Percentiles rank a stretch among this genome's conserved stretches.
These are phyloP conservation scores for Pipra filicauda DNA, from an alignment of 2,113 vertebrate species.

Conservation along the genomic window DNA sequence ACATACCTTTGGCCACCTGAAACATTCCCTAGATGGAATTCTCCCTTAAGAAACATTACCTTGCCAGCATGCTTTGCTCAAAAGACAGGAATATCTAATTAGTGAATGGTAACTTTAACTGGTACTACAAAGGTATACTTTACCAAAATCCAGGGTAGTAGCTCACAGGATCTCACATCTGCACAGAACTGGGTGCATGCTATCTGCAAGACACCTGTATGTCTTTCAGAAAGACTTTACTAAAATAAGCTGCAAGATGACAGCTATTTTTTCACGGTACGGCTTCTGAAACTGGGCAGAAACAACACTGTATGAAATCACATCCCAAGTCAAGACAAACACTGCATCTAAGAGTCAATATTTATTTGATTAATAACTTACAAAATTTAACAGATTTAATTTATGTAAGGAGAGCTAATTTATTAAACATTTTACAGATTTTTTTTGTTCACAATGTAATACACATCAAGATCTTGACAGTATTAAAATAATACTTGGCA, in stretches of 20 bases:
- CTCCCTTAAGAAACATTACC: neutral
- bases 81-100: neutral
- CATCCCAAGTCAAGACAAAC: conserved; percentile 57
- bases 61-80: neutral
- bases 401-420: conserved; percentile 84
- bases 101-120: neutral
- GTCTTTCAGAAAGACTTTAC: neutral
- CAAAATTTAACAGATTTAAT: conserved; percentile 84
- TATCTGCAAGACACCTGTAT: neutral
- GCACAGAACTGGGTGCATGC: neutral
- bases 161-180: neutral
- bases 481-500: conserved; percentile 88
- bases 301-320: conserved; percentile 1
- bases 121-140: neutral
- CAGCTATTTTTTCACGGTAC: neutral
- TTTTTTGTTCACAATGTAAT: conserved; percentile 82
- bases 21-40: neutral
- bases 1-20: neutral
- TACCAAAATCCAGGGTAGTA: neutral
- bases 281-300: neutral
- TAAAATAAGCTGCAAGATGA: neutral
- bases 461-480: conserved; percentile 75
- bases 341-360: conserved; percentile 78
- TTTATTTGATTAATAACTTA: conserved; percentile 89
- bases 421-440: conserved; percentile 84